Percentiles rank a stretch among this genome's conserved stretches.
Conservation (phyloP, 2,888 invertebrate genomes). For the Eupsilia transversa region DNA sequence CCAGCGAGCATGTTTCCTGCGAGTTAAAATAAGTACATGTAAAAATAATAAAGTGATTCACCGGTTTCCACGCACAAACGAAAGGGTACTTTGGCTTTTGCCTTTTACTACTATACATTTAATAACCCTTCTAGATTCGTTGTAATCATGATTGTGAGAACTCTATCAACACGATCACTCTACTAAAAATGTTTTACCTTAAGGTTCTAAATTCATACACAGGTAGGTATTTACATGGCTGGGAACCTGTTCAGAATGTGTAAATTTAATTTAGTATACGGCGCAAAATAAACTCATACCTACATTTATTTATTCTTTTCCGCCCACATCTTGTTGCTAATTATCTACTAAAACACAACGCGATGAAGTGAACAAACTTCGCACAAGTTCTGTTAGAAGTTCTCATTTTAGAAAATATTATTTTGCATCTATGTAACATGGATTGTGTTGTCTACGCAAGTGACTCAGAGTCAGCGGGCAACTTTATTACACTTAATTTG, state of each 20-base stretch:
- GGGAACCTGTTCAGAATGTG: conserved; percentile 52
- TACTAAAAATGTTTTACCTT: conserved; percentile 9
- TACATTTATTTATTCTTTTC: conserved; percentile 44
- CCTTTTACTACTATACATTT: conserved; percentile 35
- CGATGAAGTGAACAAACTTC: conserved; percentile 29
- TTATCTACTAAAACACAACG: conserved; percentile 40
- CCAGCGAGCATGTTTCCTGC: conserved; percentile 64
- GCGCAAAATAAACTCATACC: conserved; percentile 58
- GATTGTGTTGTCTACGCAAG: conserved; percentile 35
- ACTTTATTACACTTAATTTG: conserved; percentile 56
- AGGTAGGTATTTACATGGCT: conserved; percentile 35
- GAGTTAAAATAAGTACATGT: conserved; percentile 58
- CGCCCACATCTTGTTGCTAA: conserved; percentile 54
- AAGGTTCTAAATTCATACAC: conserved; percentile 27
- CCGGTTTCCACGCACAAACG: conserved; percentile 54
- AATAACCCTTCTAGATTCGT: conserved; percentile 28
- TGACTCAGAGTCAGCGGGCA: conserved; percentile 61
- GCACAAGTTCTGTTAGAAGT: conserved; percentile 24
- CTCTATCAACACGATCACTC: conserved; percentile 7
- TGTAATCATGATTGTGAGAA: conserved; percentile 10
- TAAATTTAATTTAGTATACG: conserved; percentile 54
- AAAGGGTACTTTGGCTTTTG: conserved; percentile 55
- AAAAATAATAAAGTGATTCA: conserved; percentile 65
- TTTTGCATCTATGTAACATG: conserved; percentile 14
- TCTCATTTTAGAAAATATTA: conserved; percentile 40